A percentile compares a stretch with the other conserved stretches of the same genome.
Conservation (phyloP, 2,888 invertebrate genomes). For the Ctenicera cuprea region DNA sequence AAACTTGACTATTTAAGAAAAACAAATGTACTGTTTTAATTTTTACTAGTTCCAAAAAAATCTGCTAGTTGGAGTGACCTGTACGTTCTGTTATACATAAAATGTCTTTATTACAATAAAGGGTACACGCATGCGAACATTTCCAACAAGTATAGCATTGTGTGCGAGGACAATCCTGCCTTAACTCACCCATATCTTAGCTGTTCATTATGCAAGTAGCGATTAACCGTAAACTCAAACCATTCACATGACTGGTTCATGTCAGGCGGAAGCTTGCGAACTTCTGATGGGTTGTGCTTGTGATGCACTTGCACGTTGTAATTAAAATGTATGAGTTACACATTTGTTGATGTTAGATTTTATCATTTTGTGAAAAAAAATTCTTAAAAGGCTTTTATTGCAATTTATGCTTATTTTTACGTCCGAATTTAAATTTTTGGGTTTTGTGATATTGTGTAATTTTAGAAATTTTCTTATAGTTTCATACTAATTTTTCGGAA, state of each 20-base stretch:
- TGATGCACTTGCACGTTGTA: slow-evolving; percentile 6
- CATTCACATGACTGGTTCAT: slow-evolving; percentile 35
- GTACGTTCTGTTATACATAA: slow-evolving; percentile 10
- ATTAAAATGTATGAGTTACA: no score
- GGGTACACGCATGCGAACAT: slow-evolving; percentile 42
- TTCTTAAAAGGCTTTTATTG: no score
- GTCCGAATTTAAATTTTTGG: no score
- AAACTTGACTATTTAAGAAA: no score
- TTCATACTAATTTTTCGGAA: no score
- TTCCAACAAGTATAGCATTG: slow-evolving; percentile 37
- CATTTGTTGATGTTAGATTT: no score
- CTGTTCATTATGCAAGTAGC: slow-evolving; percentile 41
- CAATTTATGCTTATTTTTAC: no score
- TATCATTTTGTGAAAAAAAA: no score
- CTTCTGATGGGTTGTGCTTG: neutral
- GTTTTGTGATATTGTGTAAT: no score
- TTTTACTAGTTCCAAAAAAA: no score
- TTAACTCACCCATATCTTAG: slow-evolving; percentile 45
- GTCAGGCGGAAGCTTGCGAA: slow-evolving; percentile 1
- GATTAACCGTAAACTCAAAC: slow-evolving; percentile 39
- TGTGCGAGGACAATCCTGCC: slow-evolving; percentile 34
- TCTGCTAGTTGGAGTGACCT: neutral
- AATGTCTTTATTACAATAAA: neutral
- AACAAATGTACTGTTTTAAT: no score
- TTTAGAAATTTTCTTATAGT: no score